Evolutionary conservation across 2,888 invertebrate genomes (phyloP).

Genomic region (Melieria omissa): DNA sequence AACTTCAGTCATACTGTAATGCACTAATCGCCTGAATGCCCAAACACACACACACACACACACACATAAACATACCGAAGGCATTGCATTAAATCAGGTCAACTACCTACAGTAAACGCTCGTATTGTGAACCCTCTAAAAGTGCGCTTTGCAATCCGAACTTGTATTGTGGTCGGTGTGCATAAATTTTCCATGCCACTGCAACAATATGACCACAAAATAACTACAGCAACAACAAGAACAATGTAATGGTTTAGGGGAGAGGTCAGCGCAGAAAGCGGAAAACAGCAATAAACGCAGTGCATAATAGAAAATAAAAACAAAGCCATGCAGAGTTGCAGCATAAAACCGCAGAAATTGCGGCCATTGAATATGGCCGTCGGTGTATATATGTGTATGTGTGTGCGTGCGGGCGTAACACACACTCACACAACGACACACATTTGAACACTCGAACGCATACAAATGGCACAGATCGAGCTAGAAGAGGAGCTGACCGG

Average conservation of each 20-base stretch:
- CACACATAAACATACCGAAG: no score
- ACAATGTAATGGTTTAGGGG: not conserved
- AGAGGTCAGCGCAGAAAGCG: no score
- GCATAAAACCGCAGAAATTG: not conserved
- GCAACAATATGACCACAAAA: not conserved
- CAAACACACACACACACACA: no score
- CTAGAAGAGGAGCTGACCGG: no score
- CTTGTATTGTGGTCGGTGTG: no score
- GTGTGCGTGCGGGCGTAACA: not conserved
- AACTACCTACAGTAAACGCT: no score
- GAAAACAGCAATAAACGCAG: no score
- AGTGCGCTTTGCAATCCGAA: no score
- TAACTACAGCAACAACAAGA: slow-evolving; percentile 4
- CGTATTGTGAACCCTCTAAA: no score
- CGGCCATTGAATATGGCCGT: not conserved
- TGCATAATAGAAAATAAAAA: not conserved
- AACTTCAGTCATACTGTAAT: no score
- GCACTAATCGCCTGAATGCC: no score
- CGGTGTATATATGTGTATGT: not conserved
- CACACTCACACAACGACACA: not conserved
- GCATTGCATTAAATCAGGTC: no score
- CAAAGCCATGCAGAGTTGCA: not conserved
- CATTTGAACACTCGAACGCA: not conserved
- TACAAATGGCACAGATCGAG: not conserved
- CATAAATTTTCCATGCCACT: not conserved